These are phyloP conservation scores for Muricea muricata DNA, from an alignment of 92 coral and sea anemone genomes.

Conservation along the genomic window DNA sequence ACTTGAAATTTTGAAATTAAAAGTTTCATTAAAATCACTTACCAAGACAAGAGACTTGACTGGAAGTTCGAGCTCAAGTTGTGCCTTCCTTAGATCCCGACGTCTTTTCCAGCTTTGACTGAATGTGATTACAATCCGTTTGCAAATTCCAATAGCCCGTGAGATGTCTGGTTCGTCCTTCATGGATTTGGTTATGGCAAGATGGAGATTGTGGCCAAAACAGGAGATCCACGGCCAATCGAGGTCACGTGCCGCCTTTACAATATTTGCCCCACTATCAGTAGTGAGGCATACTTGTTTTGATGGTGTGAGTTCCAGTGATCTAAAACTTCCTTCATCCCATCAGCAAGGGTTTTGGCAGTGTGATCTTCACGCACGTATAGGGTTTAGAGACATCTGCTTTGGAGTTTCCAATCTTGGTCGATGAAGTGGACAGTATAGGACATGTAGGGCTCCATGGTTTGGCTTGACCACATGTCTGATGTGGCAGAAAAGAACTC, in stretches of 20 bases:
- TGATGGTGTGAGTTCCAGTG: slow-evolving; percentile 26
- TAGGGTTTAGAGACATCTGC: slow-evolving; percentile 28
- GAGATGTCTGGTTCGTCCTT: slow-evolving; percentile 23
- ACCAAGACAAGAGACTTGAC: slow-evolving; percentile 17
- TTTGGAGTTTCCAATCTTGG: slow-evolving; percentile 25
- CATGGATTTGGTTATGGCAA: slow-evolving; percentile 27
- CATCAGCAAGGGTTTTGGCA: slow-evolving; percentile 27
- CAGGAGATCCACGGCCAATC: slow-evolving; percentile 12
- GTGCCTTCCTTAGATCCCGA: slow-evolving; percentile 27
- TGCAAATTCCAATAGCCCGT: slow-evolving; percentile 34
- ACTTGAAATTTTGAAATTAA: too few species aligned
- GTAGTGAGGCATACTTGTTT: slow-evolving; percentile 26
- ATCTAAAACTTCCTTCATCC: slow-evolving; percentile 17
- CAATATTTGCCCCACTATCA: slow-evolving; percentile 25
- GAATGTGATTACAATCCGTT: slow-evolving; percentile 16
- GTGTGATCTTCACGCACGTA: slow-evolving; percentile 29
- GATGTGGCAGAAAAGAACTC: slow-evolving; percentile 25
- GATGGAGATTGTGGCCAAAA: slow-evolving; percentile 28
- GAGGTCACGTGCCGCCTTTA: slow-evolving; percentile 5
- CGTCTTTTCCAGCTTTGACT: slow-evolving; percentile 38
- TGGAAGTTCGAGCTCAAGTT: slow-evolving; percentile 30
- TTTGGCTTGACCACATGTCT: slow-evolving; percentile 8
- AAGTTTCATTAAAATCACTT: too few species aligned
- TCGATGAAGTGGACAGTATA: slow-evolving; percentile 7
- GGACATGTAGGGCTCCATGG: background rate